These are phyloP conservation scores for Pipistrellus pipistrellus DNA, from an alignment of 2,797 vertebrate genomes.

Conservation along the genomic window DNA sequence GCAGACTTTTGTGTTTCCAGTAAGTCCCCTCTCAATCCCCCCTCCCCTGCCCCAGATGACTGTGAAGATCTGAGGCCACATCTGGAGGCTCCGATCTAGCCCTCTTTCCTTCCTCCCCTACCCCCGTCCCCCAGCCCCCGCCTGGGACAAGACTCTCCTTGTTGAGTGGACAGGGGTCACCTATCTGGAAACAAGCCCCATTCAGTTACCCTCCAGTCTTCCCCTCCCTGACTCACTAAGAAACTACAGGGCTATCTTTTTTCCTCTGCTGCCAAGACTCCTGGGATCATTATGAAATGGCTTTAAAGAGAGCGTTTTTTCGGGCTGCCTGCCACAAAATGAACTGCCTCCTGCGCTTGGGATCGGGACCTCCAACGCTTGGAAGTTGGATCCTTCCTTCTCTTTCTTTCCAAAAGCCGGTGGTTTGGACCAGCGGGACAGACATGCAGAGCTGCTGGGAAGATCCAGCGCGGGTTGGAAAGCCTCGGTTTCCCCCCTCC, in stretches of 20 bases:
- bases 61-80: not conserved
- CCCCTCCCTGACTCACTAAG: not conserved
- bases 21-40: not conserved
- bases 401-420: conserved; percentile 18
- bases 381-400: not conserved
- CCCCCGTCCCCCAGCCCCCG: not conserved
- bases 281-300: conserved; percentile 37
- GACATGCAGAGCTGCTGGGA: not conserved
- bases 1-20: not conserved
- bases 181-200: not conserved
- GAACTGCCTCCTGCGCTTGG: not conserved
- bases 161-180: not conserved
- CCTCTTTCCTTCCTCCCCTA: no score
- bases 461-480: not conserved
- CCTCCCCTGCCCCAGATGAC: not conserved
- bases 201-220: not conserved
- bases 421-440: conserved; percentile 55
- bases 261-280: not conserved
- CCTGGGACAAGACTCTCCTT: not conserved
- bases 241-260: not conserved
- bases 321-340: conserved; percentile 18
- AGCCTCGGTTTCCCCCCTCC: not conserved
- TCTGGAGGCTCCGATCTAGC: no score
- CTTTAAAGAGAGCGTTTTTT: conserved; percentile 43
- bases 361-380: not conserved